Evolutionary conservation across 2,888 invertebrate species (phyloP), one percentile per base, ranked within the genome.

Genomic region (Drosophila paramelanica): DNA sequence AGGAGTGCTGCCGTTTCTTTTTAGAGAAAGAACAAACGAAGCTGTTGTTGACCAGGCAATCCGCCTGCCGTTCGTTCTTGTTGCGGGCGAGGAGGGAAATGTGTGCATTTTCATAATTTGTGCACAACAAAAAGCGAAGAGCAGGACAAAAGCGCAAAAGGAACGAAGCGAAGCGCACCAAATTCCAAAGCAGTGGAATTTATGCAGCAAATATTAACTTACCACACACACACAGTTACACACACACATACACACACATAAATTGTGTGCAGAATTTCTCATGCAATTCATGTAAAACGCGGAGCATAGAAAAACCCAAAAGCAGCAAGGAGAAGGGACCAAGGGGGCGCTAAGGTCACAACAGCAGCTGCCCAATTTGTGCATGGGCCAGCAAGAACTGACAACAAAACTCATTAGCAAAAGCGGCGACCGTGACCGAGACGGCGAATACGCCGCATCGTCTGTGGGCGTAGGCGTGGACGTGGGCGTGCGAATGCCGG

Each of bases 381-480:
- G 86, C 82, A 69, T 73, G 73, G 67, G 66, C 72, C 73, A 61
- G 72, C 73, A 67, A 66, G 66, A 88, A 86, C 76, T 78, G 87
- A 79, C 88, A 88, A 86, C 86, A 88, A 88, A 87, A 87, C 88
- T 88, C 86, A 87, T 87, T 87, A 87, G 86, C 77, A 84, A 60
- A 80, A 67, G 88, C 84, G 75, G 75, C 87, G 87, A 82, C 86
- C 88, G 78, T 86, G 85, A 86, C 86, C 86, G 81, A 78, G 74
- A 79, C 71, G 53, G 33, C 53, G 43, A 42, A 49, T 27, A 33
- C 50, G 50, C 51, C 67, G 66, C 60, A 73, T 69, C 77, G 69
- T 57, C 51, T 65, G 84, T 71, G 79, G 74, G 87, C 70, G 72
- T 74, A 69, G 25, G 52, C 23, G 5, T 33, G 31, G 47, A 3